Evolutionary conservation across 2,888 invertebrate genomes (phyloP).

Genomic region (Aphrophora alni): DNA sequence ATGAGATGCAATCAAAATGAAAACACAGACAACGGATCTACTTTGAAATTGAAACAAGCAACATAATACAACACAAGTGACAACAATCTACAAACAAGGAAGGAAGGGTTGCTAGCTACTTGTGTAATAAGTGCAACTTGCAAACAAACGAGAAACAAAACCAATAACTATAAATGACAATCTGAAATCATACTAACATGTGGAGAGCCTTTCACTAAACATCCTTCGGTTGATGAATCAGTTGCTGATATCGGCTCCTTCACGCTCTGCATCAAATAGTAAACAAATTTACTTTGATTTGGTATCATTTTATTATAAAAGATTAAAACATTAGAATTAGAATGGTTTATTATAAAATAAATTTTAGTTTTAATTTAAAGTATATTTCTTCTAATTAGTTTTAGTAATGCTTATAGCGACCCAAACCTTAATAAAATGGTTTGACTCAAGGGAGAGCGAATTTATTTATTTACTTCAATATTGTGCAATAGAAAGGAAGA

Average conservation of each 20-base stretch:
- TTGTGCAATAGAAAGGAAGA: too few relatives aligned
- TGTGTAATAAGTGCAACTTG: not conserved
- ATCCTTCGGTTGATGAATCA: slow-evolving; percentile 22
- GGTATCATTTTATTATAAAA: not conserved
- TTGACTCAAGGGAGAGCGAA: too few relatives aligned
- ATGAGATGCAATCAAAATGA: not conserved
- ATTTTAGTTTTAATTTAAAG: too few relatives aligned
- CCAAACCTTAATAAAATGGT: too few relatives aligned
- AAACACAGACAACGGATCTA: not conserved
- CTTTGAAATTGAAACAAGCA: not conserved
- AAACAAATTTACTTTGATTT: not conserved
- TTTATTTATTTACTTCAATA: too few relatives aligned
- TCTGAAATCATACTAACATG: slow-evolving; percentile 26
- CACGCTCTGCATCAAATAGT: not conserved
- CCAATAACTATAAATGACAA: not conserved
- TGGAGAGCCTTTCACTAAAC: slow-evolving; percentile 30
- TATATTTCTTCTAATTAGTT: too few relatives aligned
- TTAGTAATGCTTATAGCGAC: too few relatives aligned
- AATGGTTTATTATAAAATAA: too few relatives aligned
- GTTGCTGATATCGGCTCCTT: slow-evolving; percentile 3
- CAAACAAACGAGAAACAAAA: not conserved
- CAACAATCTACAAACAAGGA: not conserved
- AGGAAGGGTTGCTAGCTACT: slow-evolving; percentile 1
- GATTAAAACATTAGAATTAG: too few relatives aligned
- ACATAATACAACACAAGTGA: not conserved